These are phyloP conservation scores for Magallana gigas DNA, from an alignment of 1,140 invertebrate species.

Conservation along the genomic window DNA sequence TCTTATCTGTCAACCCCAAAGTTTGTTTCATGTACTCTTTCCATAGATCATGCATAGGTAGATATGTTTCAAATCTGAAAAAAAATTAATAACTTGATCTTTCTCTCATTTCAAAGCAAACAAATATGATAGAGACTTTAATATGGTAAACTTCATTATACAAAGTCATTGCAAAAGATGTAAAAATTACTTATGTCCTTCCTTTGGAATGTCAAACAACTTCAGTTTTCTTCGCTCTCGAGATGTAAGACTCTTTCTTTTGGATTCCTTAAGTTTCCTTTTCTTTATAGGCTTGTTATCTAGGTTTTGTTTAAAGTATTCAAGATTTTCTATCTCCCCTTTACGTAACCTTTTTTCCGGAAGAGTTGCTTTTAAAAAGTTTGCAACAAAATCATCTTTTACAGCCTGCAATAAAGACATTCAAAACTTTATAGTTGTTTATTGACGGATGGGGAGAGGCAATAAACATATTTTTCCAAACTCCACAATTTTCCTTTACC, in stretches of 20 bases:
- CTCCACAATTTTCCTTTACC: neutral
- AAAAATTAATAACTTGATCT: constrained; percentile 30
- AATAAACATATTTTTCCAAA: no score
- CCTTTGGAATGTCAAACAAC: constrained; percentile 61
- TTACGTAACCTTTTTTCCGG: constrained; percentile 50
- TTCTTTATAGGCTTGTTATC: constrained; percentile 52
- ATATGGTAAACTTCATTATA: no score
- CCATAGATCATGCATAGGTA: constrained; percentile 86
- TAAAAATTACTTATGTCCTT: constrained; percentile 56
- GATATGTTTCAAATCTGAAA: constrained; percentile 84
- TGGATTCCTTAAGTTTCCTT: neutral
- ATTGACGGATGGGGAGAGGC: no score
- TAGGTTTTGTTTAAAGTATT: constrained; percentile 48
- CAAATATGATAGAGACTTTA: no score
- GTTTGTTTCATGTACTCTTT: constrained; percentile 84
- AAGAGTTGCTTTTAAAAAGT: constrained; percentile 60
- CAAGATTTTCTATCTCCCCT: constrained; percentile 54
- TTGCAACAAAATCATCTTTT: constrained; percentile 57
- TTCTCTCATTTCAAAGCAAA: no score
- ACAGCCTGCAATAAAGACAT: neutral
- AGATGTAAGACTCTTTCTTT: constrained; percentile 44
- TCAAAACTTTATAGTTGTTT: no score
- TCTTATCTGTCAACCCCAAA: constrained; percentile 56
- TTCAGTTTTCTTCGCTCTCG: constrained; percentile 57
- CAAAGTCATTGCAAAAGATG: no score